phyloP scores from a whole-genome alignment of 37 sponge, comb jelly and placozoan species.

The Halichondria panicea region DNA sequence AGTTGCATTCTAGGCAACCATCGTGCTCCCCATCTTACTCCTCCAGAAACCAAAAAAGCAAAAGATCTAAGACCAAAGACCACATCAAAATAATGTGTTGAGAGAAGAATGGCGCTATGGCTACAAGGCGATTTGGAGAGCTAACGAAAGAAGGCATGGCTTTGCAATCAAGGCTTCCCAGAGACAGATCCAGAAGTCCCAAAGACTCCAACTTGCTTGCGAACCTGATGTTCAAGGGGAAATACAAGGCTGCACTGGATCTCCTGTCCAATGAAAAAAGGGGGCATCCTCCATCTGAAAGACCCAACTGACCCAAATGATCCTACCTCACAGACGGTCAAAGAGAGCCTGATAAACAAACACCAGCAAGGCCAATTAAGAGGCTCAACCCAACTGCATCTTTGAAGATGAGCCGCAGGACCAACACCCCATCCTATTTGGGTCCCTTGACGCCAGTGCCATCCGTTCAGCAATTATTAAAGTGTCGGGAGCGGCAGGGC shows the following conservation, averaged over 20 bases:
- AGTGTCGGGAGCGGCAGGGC: too few relatives aligned
- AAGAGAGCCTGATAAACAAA: neutral
- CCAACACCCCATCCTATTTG: conserved; percentile 4
- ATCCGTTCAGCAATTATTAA: neutral
- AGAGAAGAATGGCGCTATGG: neutral
- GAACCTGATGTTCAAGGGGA: conserved; percentile 34
- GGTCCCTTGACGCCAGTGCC: neutral
- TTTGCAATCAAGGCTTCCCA: conserved; percentile 4
- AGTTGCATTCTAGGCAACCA: neutral
- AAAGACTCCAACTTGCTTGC: conserved; percentile 3
- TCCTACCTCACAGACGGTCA: neutral
- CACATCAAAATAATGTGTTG: neutral
- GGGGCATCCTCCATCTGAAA: neutral
- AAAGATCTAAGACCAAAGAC: neutral
- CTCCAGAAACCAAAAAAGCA: neutral
- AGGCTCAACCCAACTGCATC: neutral
- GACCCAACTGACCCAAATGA: too few relatives aligned
- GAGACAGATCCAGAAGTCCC: neutral
- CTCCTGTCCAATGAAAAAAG: conserved; percentile 8
- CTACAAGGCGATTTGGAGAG: conserved; percentile 17
- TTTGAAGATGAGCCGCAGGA: neutral
- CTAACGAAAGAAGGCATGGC: conserved; percentile 16
- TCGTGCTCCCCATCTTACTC: neutral
- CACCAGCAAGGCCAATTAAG: conserved; percentile 7
- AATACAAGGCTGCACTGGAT: conserved; percentile 7